phyloP scores from a whole-genome alignment of 2,113 vertebrate species.

The Puntigrus tetrazona region DNA sequence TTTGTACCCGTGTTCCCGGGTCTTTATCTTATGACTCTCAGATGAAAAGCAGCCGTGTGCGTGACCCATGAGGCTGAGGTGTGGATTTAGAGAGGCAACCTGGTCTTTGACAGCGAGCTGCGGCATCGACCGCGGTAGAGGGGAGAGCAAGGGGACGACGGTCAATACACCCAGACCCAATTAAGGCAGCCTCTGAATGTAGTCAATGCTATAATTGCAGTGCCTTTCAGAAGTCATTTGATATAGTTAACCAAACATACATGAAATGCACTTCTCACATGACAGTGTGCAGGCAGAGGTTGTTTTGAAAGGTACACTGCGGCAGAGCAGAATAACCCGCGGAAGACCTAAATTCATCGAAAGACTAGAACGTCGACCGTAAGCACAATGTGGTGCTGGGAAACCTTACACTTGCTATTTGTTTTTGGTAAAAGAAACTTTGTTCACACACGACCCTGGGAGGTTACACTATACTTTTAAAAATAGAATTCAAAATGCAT shows the following conservation, averaged over 20 bases:
- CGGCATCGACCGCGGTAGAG: conserved; percentile 58
- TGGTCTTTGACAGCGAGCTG: conserved; percentile 54
- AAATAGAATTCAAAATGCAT: not conserved
- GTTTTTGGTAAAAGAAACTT: conserved; percentile 3
- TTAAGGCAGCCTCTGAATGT: conserved; percentile 60
- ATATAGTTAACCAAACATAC: conserved; percentile 52
- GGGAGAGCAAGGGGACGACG: conserved; percentile 41
- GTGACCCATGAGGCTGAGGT: conserved; percentile 45
- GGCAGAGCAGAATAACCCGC: not conserved
- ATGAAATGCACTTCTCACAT: conserved; percentile 32
- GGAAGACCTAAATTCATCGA: not conserved
- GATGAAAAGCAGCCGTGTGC: conserved; percentile 32
- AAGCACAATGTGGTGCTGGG: not conserved
- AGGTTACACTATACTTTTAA: not conserved
- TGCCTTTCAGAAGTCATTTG: conserved; percentile 58
- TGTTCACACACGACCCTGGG: not conserved
- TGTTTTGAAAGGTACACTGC: not conserved
- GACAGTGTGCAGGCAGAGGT: not conserved
- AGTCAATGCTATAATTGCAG: conserved; percentile 55
- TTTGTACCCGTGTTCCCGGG: not conserved
- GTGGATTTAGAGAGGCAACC: conserved; percentile 33
- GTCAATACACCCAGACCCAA: conserved; percentile 70
- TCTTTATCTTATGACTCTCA: conserved; percentile 4
- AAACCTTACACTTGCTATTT: conserved; percentile 12
- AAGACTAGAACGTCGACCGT: not conserved